Evolutionary conservation across 2,113 vertebrate genomes (phyloP), one percentile per base, ranked within the genome.

Genomic region (Solea solea): DNA sequence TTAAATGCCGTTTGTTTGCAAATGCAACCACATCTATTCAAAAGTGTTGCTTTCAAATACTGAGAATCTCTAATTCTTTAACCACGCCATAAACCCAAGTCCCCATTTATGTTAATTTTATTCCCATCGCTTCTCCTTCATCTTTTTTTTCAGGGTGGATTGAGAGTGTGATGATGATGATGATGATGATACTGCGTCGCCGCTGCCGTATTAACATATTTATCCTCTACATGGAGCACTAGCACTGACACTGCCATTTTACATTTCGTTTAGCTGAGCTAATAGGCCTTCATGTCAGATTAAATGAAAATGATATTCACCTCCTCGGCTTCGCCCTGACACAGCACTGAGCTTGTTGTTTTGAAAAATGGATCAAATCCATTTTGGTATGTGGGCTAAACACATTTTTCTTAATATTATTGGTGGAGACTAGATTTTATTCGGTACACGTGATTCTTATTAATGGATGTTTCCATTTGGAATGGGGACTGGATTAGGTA

Each of bases 251-350:
- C 77, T 40, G 78, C 77, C 41, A 66, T 74, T 75, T 85, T 82
- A 77, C 63, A 52, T 80, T 87, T 82, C 53, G 76, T 76, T 74
- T 42, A 49, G 76, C 70, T 56, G 58, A 69, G 65, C 78, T 79
- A 84, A 87, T 76, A 74, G 74, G 69, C 64, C 70, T 86, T 87
- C 84, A 76, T 79, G 64, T 74, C 61, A 78, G 83, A 88, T 87
- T 91, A 82, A 75, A 86, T 57, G 62, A 40, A 58, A 88, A 82
- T 62, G 12, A 78, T 81, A 75, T 70, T 64, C 62, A 39, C 50
- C 66, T 67, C 50, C 66, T 67, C 61, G 55, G 59, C 69, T 56
- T 65, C 10, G 64, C 61, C 59, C 46, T 55, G 66, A 69, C 71
- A 69, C 62, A 64, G 62, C 62, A 48, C 34, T 10, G 0, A 68